Conservation (phyloP, 2,113 vertebrate species). For the Xerus inauris region DNA sequence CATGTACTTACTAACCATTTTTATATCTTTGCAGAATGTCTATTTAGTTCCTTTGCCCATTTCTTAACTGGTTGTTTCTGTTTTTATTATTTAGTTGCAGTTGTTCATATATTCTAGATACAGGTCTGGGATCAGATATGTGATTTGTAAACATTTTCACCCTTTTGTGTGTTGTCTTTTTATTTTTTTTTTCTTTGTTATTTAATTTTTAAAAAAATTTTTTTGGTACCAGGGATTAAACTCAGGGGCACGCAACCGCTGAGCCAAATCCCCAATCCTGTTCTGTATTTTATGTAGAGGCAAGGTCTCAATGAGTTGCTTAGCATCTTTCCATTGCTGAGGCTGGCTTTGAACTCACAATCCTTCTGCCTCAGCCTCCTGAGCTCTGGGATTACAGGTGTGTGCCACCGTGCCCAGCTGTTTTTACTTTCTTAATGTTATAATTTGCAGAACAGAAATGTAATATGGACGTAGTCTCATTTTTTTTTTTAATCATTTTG, state of each 20-base stretch:
- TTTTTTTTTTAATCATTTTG: conserved; percentile 32
- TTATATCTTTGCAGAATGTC: background rate
- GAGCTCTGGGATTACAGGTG: too few species aligned
- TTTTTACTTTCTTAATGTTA: background rate
- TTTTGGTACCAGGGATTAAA: too few species aligned
- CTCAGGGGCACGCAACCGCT: too few species aligned
- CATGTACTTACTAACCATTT: background rate
- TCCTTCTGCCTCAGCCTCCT: too few species aligned
- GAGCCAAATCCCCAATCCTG: too few species aligned
- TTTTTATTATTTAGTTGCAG: conserved; percentile 18
- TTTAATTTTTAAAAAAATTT: too few species aligned
- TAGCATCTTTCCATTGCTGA: too few species aligned
- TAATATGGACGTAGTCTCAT: background rate
- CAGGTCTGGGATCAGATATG: background rate
- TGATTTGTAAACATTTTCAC: conserved; percentile 2
- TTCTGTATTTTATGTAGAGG: too few species aligned
- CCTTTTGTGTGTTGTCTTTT: background rate
- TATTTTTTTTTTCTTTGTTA: background rate
- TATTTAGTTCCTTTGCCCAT: background rate
- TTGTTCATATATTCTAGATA: conserved; percentile 22
- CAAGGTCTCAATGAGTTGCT: too few species aligned
- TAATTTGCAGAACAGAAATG: conserved; percentile 24
- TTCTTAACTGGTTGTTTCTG: conserved; percentile 24
- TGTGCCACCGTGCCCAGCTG: too few species aligned
- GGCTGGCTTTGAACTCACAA: too few species aligned